phyloP scores from a whole-genome alignment of 2,113 vertebrate genomes.

The Pituophis catenifer region DNA sequence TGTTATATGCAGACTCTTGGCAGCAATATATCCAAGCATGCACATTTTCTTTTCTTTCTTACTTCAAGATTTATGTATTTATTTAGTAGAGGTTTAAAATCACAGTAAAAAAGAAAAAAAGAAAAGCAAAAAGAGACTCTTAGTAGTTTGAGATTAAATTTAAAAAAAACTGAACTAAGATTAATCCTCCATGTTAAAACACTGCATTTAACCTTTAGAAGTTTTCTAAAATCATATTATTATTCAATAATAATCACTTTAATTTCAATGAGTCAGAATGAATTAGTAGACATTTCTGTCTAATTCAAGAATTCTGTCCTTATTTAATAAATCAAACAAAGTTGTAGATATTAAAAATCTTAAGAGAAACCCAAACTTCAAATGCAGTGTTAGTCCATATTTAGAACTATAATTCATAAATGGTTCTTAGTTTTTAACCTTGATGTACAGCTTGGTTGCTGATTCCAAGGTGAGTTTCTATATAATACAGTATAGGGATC shows the following conservation, averaged over 20 bases:
- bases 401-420: not conserved
- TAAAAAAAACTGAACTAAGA: not conserved
- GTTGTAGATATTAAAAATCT: not conserved
- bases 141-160: not conserved
- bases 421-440: not conserved
- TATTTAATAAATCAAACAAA: not conserved
- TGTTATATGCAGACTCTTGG: not conserved
- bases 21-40: not conserved
- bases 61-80: not conserved
- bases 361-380: not conserved
- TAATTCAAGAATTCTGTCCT: not conserved
- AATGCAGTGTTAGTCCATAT: not conserved
- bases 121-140: not conserved
- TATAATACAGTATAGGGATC: not conserved
- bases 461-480: not conserved
- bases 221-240: not conserved
- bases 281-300: not conserved
- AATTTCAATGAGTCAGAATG: not conserved
- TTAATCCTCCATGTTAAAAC: not conserved
- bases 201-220: not conserved
- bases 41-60: not conserved
- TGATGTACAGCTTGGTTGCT: not conserved
- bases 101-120: not conserved
- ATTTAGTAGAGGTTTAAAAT: not conserved
- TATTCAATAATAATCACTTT: not conserved